These are phyloP conservation scores for Ruditapes philippinarum DNA, from an alignment of 1,140 invertebrate genomes.

Conservation along the genomic window DNA sequence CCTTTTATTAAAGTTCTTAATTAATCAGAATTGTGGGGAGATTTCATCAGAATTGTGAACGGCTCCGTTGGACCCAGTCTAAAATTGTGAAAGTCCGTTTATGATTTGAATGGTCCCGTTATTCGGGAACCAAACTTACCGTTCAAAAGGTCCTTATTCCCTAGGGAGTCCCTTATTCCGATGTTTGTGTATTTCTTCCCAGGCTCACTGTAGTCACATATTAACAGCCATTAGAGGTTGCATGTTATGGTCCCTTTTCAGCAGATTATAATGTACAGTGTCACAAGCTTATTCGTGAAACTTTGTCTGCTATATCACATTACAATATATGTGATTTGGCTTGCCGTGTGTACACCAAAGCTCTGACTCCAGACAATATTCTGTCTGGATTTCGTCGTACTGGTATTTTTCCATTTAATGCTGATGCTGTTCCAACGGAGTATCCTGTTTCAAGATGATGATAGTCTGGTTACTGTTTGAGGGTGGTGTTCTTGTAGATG, in stretches of 20 bases:
- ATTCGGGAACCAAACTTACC: no score
- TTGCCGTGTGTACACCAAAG: constrained; percentile 1
- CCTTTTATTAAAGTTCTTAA: no score
- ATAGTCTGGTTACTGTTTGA: constrained; percentile 27
- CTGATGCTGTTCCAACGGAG: not conserved
- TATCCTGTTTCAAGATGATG: not conserved
- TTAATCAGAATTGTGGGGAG: no score
- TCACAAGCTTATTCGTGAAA: constrained; percentile 2
- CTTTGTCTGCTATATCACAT: not conserved
- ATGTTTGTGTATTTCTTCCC: no score
- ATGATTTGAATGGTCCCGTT: no score
- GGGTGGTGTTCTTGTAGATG: not conserved
- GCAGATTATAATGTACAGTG: not conserved
- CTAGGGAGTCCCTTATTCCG: no score
- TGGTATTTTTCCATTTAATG: not conserved
- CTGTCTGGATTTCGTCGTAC: constrained; percentile 17
- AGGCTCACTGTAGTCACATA: constrained; percentile 54
- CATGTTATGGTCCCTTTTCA: constrained; percentile 5
- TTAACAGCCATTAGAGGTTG: constrained; percentile 58
- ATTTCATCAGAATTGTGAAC: no score
- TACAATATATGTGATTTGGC: constrained; percentile 11
- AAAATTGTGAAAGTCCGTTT: no score
- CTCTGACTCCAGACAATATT: not conserved
- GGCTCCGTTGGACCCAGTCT: no score
- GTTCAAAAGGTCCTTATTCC: no score